Conservation (phyloP, 2,113 vertebrate species). For the Pan troglodytes region NHGRI_mPanTro3-v2.1_pri NC_072398.2:156191501-156192000, state of each 20-base stretch:
- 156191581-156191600: not conserved
- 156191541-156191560: not conserved
- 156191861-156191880: not conserved
- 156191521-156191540: not conserved
- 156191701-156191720: not conserved
- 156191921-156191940: not conserved
- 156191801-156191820: not conserved
- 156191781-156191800: not conserved
- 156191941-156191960: not conserved
- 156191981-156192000: not conserved
- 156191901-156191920: constrained; percentile 5
- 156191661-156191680: not conserved
- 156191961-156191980: not conserved
- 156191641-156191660: not conserved
- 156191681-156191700: not conserved
- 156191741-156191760: not conserved
- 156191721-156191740: not conserved
- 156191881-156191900: not conserved
- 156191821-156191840: not conserved
- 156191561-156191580: not conserved
- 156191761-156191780: not conserved
- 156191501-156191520: not conserved
- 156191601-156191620: not conserved
- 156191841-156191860: not conserved
- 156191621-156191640: not conserved